phyloP scores from a whole-genome alignment of 2,797 vertebrate genomes.

The Scyliorhinus canicula region DNA sequence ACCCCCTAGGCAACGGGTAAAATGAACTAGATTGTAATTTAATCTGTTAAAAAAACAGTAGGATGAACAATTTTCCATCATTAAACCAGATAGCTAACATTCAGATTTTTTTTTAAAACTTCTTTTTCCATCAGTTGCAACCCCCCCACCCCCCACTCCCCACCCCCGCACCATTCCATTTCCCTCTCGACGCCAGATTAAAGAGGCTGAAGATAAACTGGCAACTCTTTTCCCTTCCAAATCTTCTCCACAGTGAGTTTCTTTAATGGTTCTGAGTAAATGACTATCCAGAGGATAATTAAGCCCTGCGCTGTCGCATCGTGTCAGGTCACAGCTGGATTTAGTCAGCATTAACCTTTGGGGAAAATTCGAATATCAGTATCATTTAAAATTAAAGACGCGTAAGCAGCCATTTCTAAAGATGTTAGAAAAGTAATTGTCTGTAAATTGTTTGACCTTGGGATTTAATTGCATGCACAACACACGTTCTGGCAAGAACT shows the following conservation, averaged over 20 bases:
- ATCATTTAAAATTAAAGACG: conserved; percentile 84
- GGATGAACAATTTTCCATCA: conserved; percentile 72
- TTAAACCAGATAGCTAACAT: conserved; percentile 73
- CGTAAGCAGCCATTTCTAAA: conserved; percentile 80
- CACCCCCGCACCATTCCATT: conserved; percentile 45
- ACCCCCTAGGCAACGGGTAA: conserved; percentile 82
- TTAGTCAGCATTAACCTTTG: conserved; percentile 85
- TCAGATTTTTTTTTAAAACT: conserved; percentile 65
- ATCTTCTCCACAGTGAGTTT: conserved; percentile 70
- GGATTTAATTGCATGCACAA: conserved; percentile 81
- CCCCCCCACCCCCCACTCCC: conserved; percentile 59
- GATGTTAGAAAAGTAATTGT: conserved; percentile 84
- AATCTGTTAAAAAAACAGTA: conserved; percentile 61
- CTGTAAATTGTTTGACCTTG: conserved; percentile 84
- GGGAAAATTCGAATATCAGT: conserved; percentile 82
- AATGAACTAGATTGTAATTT: conserved; percentile 87
- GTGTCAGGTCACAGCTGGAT: conserved; percentile 83
- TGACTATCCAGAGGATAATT: conserved; percentile 82
- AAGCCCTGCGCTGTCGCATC: conserved; percentile 72
- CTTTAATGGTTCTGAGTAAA: conserved; percentile 79
- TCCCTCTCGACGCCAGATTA: conserved; percentile 19
- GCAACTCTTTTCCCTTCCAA: conserved; percentile 72
- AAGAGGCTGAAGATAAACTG: conserved; percentile 45
- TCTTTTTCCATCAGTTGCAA: conserved; percentile 38
- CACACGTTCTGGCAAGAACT: conserved; percentile 67